phyloP scores from a whole-genome alignment of 2,113 vertebrate genomes.

The Corynorhinus townsendii region DNA sequence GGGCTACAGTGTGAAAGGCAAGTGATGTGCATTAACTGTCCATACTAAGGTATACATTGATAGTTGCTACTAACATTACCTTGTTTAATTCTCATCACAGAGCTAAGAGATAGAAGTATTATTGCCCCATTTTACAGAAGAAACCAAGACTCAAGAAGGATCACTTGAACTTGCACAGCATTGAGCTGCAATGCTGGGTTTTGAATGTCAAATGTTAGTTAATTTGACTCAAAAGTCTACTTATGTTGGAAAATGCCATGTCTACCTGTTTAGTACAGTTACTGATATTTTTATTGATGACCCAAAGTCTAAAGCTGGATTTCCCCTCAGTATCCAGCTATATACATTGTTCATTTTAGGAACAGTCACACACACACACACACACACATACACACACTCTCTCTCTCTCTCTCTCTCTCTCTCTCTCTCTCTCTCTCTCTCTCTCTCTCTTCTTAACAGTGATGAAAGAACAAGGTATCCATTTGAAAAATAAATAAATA shows the following conservation, averaged over 20 bases:
- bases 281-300: neutral
- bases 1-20: neutral
- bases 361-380: neutral
- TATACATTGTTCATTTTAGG: slow-evolving; percentile 1
- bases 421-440: too few relatives aligned
- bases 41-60: neutral
- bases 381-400: neutral
- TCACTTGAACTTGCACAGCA: neutral
- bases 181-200: neutral
- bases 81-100: neutral
- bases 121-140: slow-evolving; percentile 35
- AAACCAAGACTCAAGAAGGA: slow-evolving; percentile 4
- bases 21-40: neutral
- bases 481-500: slow-evolving; percentile 70
- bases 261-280: neutral
- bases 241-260: neutral
- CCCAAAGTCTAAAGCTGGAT: neutral
- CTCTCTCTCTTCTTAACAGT: slow-evolving; percentile 45
- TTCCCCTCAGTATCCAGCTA: neutral
- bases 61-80: neutral
- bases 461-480: slow-evolving; percentile 64
- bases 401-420: too few relatives aligned
- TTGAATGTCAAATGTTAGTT: neutral
- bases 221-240: neutral
- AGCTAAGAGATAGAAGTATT: neutral